Evolutionary conservation across 1,140 invertebrate species (phyloP).

Genomic region (Littorina saxatilis): DNA sequence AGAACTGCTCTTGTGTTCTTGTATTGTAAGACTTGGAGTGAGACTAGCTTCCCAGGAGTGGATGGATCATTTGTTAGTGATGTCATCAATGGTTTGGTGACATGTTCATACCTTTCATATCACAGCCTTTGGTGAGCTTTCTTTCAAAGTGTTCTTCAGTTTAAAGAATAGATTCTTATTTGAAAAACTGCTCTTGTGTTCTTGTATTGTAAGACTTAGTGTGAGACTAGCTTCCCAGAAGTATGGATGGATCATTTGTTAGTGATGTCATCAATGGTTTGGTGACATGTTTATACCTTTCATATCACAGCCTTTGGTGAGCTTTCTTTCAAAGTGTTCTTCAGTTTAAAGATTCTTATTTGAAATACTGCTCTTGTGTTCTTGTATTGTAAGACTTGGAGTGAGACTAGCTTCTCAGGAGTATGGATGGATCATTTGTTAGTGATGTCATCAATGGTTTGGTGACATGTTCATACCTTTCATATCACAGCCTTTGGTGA

Average conservation of each 20-base stretch:
- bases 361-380: too few relatives aligned
- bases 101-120: slow-evolving; percentile 64
- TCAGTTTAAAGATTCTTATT: too few relatives aligned
- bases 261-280: slow-evolving; percentile 64
- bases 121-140: slow-evolving; percentile 74
- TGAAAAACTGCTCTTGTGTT: too few relatives aligned
- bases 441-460: slow-evolving; percentile 64
- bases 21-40: not conserved
- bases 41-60: too few relatives aligned
- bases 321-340: slow-evolving; percentile 42
- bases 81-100: slow-evolving; percentile 70
- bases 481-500: slow-evolving; percentile 75
- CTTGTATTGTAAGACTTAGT: too few relatives aligned
- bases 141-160: slow-evolving; percentile 26
- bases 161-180: too few relatives aligned
- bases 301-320: slow-evolving; percentile 75
- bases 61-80: not conserved
- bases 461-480: slow-evolving; percentile 63
- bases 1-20: too few relatives aligned
- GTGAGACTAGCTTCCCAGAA: too few relatives aligned
- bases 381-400: too few relatives aligned
- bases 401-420: not conserved
- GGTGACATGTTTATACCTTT: slow-evolving; percentile 63
- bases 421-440: not conserved
- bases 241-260: not conserved